A percentile compares a stretch with the other conserved stretches of the same genome.
These are phyloP conservation scores for Emydocephalus ijimae DNA, from an alignment of 2,113 vertebrate genomes.

Conservation along the genomic window DNA sequence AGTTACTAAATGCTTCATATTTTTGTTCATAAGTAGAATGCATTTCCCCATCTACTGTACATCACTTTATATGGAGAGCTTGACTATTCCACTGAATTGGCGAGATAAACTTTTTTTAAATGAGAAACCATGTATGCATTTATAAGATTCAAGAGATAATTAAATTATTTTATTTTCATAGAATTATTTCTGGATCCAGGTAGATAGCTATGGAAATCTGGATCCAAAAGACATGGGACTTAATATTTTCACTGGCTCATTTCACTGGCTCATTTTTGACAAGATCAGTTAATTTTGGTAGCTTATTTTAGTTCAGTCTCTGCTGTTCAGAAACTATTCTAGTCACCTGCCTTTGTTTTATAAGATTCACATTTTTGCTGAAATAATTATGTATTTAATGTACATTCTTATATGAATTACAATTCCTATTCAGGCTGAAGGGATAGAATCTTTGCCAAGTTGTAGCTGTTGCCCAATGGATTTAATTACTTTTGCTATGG, in stretches of 20 bases:
- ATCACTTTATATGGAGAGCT: not conserved
- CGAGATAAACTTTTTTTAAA: not conserved
- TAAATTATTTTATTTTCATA: slow-evolving; percentile 16
- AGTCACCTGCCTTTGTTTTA: not conserved
- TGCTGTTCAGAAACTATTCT: not conserved
- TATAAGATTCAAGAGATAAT: not conserved
- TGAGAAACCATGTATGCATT: too few species aligned
- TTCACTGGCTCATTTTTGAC: not conserved
- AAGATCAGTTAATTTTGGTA: not conserved
- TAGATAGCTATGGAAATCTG: not conserved
- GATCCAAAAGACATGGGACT: not conserved
- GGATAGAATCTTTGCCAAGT: not conserved
- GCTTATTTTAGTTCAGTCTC: not conserved
- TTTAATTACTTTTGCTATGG: not conserved
- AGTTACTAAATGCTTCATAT: not conserved
- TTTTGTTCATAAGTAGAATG: not conserved
- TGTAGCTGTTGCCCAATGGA: not conserved
- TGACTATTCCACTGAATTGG: not conserved
- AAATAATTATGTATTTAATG: not conserved
- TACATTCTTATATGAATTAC: not conserved
- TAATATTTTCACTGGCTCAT: not conserved
- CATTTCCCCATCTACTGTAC: not conserved
- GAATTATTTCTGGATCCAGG: not conserved
- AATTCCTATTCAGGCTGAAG: not conserved
- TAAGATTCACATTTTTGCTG: not conserved